Conservation (phyloP, 1,140 invertebrate genomes). For the Papilio helenus region DNA sequence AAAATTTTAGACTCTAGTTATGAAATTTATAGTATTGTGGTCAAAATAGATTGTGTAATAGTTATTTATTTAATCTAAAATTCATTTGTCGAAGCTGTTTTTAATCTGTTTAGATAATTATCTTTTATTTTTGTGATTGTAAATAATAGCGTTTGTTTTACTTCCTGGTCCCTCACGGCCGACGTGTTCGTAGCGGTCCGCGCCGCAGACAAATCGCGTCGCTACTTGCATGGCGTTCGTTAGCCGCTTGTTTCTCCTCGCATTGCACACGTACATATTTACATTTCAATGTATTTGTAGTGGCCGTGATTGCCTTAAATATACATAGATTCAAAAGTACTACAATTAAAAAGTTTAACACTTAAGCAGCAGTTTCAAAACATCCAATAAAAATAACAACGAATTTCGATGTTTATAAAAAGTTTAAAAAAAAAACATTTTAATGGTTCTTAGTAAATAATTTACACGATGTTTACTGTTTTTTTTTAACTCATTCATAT, state of each 20-base stretch:
- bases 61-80: too few species aligned
- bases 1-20: too few species aligned
- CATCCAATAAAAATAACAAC: constrained; percentile 38
- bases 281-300: constrained; percentile 66
- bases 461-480: too few species aligned
- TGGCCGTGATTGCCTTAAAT: constrained; percentile 50
- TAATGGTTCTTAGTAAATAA: too few species aligned
- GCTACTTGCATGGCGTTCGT: constrained; percentile 68
- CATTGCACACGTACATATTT: constrained; percentile 68
- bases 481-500: too few species aligned
- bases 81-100: too few species aligned
- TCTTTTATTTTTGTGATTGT: neutral
- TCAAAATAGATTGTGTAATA: too few species aligned
- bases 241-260: constrained; percentile 72
- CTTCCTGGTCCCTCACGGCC: neutral
- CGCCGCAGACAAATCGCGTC: constrained; percentile 62
- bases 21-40: too few species aligned
- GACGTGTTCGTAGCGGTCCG: constrained; percentile 46
- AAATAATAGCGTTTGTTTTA: neutral
- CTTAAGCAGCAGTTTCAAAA: constrained; percentile 13
- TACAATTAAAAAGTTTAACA: neutral
- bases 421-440: neutral
- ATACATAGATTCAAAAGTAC: constrained; percentile 49
- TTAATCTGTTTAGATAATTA: neutral
- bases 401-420: neutral